Evolutionary conservation across 2,888 invertebrate species (phyloP), one percentile per base, ranked within the genome.

Genomic region (Drosophila macrospina): DNA sequence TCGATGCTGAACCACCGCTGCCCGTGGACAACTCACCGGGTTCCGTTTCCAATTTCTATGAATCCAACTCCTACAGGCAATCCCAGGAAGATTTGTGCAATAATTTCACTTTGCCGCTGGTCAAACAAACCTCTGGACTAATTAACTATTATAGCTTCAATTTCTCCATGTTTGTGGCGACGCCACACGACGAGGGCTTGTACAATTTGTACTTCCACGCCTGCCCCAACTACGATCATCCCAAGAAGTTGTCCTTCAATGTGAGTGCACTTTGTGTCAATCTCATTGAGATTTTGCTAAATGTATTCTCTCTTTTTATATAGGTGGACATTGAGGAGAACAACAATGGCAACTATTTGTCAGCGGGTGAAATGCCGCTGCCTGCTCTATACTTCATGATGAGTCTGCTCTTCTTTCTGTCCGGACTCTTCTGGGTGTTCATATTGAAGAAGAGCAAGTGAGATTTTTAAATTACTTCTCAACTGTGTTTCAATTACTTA

Each of bases 191-290:
- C 85, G 97, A 98, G 91, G 99, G 99, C 0, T 93, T 98, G 3
- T 99, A 99, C 92, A 98, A 97, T 92, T 93, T 99, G 50, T 98
- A 97, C 91, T 98, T 98, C 91, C 98, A 99, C 92, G 98, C 97
- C 90, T 99, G 99, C 92, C 96, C 96, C 24, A 95, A 95, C 85
- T 95, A 95, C 68, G 92, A 93, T 10, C 89, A 70, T 1, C 93
- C 95, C 0, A 86, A 90, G 48, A 69, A 80, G 30, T 69, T 92
- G 10, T 95, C 96, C 82, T 95, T 97, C 83, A 94, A 95, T 90
- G 96, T 97, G 92, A 94, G 94, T 91, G 80, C 24, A 5, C 0
- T 3, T n/a, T 26, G 6, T 4, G 2, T 0, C 0, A 28, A n/a
- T 11, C 4, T 7, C 2, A 39, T 32, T 20, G 15, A 4, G 5